Percentiles rank a stretch among this genome's conserved stretches.
These are phyloP conservation scores for Mus spretus DNA, from an alignment of 2,797 vertebrate species.

Conservation along the genomic window DNA sequence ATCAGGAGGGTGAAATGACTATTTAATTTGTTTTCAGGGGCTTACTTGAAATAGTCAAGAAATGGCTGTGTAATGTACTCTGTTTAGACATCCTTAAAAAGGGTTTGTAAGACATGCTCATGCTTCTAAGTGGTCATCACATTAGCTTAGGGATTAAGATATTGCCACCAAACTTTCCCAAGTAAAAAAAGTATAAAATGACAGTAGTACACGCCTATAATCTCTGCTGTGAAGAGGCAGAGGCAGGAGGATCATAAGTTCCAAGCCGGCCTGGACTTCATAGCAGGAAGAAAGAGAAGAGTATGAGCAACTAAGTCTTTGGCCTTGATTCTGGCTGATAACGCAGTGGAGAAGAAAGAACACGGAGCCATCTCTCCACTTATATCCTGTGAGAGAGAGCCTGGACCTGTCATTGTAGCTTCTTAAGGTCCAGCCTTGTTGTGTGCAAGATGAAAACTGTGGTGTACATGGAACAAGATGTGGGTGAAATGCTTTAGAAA, in stretches of 20 bases:
- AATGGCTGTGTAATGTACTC: constrained; percentile 14
- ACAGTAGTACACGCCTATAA: neutral
- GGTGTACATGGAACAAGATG: neutral
- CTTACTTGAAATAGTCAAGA: neutral
- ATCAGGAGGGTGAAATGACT: neutral
- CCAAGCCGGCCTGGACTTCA: neutral
- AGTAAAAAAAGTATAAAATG: constrained; percentile 10
- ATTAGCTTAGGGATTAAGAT: neutral
- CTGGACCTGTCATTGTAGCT: neutral
- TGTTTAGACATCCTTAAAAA: constrained; percentile 16
- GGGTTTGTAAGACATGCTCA: neutral
- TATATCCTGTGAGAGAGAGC: neutral
- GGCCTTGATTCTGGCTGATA: neutral
- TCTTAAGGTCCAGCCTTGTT: neutral
- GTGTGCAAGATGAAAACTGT: neutral
- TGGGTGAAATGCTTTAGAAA: neutral
- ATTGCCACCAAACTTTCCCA: neutral
- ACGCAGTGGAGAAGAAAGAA: neutral
- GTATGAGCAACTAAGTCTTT: neutral
- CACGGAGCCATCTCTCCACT: neutral
- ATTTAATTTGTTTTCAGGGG: constrained; percentile 1
- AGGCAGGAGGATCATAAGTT: neutral
- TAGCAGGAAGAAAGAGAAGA: neutral
- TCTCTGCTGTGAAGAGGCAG: neutral
- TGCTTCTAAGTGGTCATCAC: neutral